Evolutionary conservation across 2,113 vertebrate species (phyloP), one percentile per base, ranked within the genome.

Genomic region (Dendropsophus ebraccatus): DNA sequence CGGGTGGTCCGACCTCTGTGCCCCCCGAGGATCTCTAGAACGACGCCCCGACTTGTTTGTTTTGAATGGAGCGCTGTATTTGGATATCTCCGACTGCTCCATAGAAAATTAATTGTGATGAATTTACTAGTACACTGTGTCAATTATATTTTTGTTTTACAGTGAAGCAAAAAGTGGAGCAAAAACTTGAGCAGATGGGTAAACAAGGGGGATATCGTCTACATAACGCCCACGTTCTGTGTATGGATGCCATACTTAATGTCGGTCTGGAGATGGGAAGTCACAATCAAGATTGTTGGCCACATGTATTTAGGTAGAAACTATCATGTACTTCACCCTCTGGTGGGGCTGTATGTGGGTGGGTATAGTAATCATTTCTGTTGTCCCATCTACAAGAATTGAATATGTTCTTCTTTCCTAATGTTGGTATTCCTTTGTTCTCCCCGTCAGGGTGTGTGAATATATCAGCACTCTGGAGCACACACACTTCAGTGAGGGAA

Each of bases 401-500:
- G 50, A 54, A 19, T 14, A 19, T 19, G 14, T 19, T 72, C 0
- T 2, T 35, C 23, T 37, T 72, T 41, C 7, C 0, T 8, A 1
- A 14, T 19, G 58, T 28, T 17, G 41, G 23, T 49, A 25, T 49
- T 54, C 2, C 13, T 60, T 28, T 80, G 56, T 45, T 69, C 17
- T 25, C 35, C 9, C 58, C 77, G 0, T 88, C 87, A 98, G 98
- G 90, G 98, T 99, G 30, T 97, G 96, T 0, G 98, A 99, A 88
- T 99, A 98, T 79, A 95, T 99, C 90, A 97, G 97, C 88, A 97
- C 96, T 0, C 74, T 99, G 92, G 98, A 99, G 89, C 98, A 99
- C 92, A 96, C 89, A 4, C 98, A 99, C 92, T 99, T 99, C 94
- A 96, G 97, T 0, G 97, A 98, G 0, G 92, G 95, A 30, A 86